Evolutionary conservation across 2,888 invertebrate genomes (phyloP).

Genomic region (Lamproptera curius): DNA sequence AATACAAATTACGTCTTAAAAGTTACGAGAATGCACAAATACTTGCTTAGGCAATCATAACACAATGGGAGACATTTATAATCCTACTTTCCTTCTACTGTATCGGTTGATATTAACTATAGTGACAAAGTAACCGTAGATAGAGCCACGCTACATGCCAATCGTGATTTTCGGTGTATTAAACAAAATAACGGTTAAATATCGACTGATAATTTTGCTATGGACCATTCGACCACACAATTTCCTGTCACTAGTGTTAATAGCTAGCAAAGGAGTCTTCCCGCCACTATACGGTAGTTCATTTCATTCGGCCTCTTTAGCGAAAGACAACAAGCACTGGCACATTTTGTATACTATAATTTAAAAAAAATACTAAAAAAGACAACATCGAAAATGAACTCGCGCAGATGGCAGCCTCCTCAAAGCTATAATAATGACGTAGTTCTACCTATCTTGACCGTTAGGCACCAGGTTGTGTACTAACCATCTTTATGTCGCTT

Average conservation of each 20-base stretch:
- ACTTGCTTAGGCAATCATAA: constrained; percentile 22
- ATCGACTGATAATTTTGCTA: constrained; percentile 3
- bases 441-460: constrained; percentile 20
- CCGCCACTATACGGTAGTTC: constrained; percentile 16
- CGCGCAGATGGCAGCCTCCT: constrained; percentile 12
- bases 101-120: constrained; percentile 25
- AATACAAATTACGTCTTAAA: constrained; percentile 31
- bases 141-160: constrained; percentile 19
- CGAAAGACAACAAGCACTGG: not conserved
- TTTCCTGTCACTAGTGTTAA: constrained; percentile 25
- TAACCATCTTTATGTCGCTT: constrained; percentile 99
- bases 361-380: not conserved
- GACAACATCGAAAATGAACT: constrained; percentile 10
- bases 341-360: not conserved
- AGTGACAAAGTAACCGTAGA: constrained; percentile 24
- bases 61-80: constrained; percentile 21
- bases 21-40: constrained; percentile 25
- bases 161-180: constrained; percentile 11
- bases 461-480: constrained; percentile 59
- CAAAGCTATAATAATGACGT: constrained; percentile 18
- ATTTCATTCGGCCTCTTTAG: constrained; percentile 5
- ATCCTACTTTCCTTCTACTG: constrained; percentile 20
- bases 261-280: constrained; percentile 22
- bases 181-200: not conserved
- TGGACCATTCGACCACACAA: not conserved